These are phyloP conservation scores for Megalops cyprinoides DNA, from an alignment of 2,797 vertebrate species.

Conservation along the genomic window DNA sequence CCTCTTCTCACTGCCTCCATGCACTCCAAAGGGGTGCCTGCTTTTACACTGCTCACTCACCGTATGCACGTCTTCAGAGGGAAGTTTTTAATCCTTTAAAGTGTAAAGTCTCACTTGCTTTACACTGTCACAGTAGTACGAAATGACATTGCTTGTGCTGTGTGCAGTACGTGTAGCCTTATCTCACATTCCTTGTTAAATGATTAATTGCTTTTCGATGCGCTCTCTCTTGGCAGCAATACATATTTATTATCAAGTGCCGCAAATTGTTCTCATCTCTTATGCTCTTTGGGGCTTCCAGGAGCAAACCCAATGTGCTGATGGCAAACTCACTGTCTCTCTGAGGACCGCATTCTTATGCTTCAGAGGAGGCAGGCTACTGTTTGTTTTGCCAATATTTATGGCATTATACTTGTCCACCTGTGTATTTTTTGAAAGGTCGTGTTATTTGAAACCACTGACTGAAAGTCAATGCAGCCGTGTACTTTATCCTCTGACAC, in stretches of 20 bases:
- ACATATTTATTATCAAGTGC: background rate
- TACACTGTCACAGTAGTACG: background rate
- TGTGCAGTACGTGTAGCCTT: background rate
- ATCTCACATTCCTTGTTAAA: background rate
- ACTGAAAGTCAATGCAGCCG: too few relatives aligned
- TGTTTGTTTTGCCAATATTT: background rate
- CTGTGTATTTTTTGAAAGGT: too few relatives aligned
- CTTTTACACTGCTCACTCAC: slow-evolving; percentile 12
- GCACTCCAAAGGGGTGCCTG: slow-evolving; percentile 28
- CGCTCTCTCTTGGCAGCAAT: background rate
- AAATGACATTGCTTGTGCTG: background rate
- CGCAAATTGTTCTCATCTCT: background rate
- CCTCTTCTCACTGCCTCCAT: slow-evolving; percentile 10
- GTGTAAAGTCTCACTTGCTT: background rate
- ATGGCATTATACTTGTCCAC: background rate
- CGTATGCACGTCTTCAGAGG: slow-evolving; percentile 33
- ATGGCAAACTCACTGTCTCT: background rate
- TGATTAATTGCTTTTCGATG: slow-evolving; percentile 7
- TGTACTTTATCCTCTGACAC: too few relatives aligned
- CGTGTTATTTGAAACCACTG: too few relatives aligned
- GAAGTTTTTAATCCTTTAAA: background rate
- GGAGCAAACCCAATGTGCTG: background rate
- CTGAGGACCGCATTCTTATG: background rate
- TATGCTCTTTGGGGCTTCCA: background rate
- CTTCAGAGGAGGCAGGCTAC: background rate